Conservation (phyloP, 2,113 vertebrate species). For the Forbesichthys agassizii region DNA sequence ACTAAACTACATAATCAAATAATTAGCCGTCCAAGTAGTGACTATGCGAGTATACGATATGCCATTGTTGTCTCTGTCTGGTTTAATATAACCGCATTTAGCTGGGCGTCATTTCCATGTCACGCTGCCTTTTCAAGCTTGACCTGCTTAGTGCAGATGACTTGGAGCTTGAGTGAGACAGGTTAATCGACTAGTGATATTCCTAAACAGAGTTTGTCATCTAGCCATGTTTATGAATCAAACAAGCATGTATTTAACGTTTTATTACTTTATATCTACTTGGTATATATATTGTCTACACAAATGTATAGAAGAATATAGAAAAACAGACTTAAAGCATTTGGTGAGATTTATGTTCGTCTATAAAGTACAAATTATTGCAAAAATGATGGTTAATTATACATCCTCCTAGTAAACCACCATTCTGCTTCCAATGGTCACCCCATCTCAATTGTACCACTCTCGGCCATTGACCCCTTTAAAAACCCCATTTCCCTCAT, state of each 20-base stretch:
- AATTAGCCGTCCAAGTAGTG: slow-evolving; percentile 3
- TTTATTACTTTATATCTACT: too few relatives aligned
- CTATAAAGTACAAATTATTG: not conserved
- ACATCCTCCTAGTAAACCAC: slow-evolving; percentile 16
- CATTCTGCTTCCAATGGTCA: slow-evolving; percentile 39
- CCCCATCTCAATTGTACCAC: slow-evolving; percentile 33
- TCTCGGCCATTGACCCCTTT: slow-evolving; percentile 48
- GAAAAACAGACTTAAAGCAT: not conserved
- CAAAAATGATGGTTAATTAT: not conserved
- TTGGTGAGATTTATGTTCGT: not conserved
- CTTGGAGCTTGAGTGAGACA: slow-evolving; percentile 14
- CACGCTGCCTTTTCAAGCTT: slow-evolving; percentile 47
- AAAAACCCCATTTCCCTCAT: slow-evolving; percentile 35
- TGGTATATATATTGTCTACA: too few relatives aligned
- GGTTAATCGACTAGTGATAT: slow-evolving; percentile 54
- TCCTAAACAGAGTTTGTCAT: not conserved
- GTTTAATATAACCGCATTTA: slow-evolving; percentile 14
- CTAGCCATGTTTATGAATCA: not conserved
- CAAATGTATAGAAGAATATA: too few relatives aligned
- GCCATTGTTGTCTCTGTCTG: slow-evolving; percentile 71
- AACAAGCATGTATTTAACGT: not conserved
- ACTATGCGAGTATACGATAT: not conserved
- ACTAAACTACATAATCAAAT: not conserved
- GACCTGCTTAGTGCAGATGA: slow-evolving; percentile 60
- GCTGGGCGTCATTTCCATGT: slow-evolving; percentile 45